Evolutionary conservation across 2,888 invertebrate genomes (phyloP).

Genomic region (Drosophila mimetica): DNA sequence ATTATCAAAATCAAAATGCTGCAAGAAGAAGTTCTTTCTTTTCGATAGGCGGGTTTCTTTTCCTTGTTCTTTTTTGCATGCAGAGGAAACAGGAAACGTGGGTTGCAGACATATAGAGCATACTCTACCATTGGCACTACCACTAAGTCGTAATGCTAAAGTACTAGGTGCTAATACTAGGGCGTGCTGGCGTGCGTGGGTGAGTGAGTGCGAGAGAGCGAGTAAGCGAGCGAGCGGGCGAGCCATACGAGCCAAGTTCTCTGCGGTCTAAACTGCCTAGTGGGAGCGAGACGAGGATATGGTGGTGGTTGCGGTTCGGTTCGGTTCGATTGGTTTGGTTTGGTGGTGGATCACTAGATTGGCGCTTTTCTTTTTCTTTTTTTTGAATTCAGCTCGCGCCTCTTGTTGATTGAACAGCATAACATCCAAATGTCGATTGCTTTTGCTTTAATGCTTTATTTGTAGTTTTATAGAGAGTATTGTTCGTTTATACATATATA

Average conservation of each 20-base stretch:
- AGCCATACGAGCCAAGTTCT: slow-evolving; percentile 41
- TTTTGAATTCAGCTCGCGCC: slow-evolving; percentile 27
- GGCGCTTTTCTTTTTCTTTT: slow-evolving; percentile 13
- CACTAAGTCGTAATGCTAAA: slow-evolving; percentile 20
- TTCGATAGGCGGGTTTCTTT: slow-evolving; percentile 1
- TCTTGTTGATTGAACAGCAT: slow-evolving; percentile 81
- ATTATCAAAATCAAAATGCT: slow-evolving; percentile 46
- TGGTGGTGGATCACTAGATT: slow-evolving; percentile 22
- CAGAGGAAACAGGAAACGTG: slow-evolving; percentile 22
- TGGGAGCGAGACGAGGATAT: slow-evolving; percentile 37
- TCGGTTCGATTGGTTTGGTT: slow-evolving; percentile 13
- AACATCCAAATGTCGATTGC: slow-evolving; percentile 84
- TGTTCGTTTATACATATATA: slow-evolving; percentile 45
- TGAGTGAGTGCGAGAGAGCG: slow-evolving; percentile 45
- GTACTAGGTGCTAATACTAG: slow-evolving; percentile 16
- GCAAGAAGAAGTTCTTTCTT: slow-evolving; percentile 20
- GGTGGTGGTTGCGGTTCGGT: slow-evolving; percentile 14
- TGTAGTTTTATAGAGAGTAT: slow-evolving; percentile 45
- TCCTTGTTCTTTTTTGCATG: slow-evolving; percentile 8
- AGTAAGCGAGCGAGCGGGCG: slow-evolving; percentile 60
- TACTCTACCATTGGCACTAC: slow-evolving; percentile 28
- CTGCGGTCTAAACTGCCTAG: slow-evolving; percentile 31
- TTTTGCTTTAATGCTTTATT: slow-evolving; percentile 50
- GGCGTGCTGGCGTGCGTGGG: slow-evolving; percentile 33
- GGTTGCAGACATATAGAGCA: slow-evolving; percentile 29